These are phyloP conservation scores for Spheniscus mendiculus DNA, from an alignment of 2,113 vertebrate genomes.

Conservation along the genomic window DNA sequence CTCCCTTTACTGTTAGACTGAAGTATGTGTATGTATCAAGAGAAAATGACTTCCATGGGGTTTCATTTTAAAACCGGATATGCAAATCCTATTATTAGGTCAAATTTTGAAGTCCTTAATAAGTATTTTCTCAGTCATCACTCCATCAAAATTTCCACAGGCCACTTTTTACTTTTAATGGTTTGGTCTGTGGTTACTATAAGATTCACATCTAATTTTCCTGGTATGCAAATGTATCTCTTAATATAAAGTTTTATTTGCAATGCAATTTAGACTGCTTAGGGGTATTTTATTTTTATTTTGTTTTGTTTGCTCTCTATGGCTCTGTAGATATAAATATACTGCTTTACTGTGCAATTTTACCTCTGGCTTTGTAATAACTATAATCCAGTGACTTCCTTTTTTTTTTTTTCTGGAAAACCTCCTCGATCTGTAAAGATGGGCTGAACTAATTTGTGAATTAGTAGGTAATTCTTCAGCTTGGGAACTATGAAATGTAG, in stretches of 20 bases:
- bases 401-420: background rate
- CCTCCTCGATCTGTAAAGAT: background rate
- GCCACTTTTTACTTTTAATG: background rate
- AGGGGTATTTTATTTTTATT: slow-evolving; percentile 44
- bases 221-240: slow-evolving; percentile 23
- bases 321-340: slow-evolving; percentile 26
- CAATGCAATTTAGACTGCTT: slow-evolving; percentile 16
- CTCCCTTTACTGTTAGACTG: slow-evolving; percentile 18
- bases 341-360: background rate
- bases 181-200: background rate
- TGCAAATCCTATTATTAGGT: slow-evolving; percentile 27
- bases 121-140: background rate
- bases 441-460: background rate
- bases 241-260: slow-evolving; percentile 47
- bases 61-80: slow-evolving; percentile 19
- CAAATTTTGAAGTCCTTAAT: background rate
- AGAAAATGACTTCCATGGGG: slow-evolving; percentile 4
- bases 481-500: background rate
- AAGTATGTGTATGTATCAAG: slow-evolving; percentile 19
- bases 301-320: slow-evolving; percentile 26
- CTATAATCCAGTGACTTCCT: background rate
- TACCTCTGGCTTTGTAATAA: slow-evolving; percentile 15
- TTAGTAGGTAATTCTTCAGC: background rate
- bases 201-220: slow-evolving; percentile 26
- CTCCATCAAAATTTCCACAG: background rate